Percentiles rank a stretch among this genome's conserved stretches.
Evolutionary conservation across 2,113 vertebrate species (phyloP).

Genomic region (Puma concolor): DNA sequence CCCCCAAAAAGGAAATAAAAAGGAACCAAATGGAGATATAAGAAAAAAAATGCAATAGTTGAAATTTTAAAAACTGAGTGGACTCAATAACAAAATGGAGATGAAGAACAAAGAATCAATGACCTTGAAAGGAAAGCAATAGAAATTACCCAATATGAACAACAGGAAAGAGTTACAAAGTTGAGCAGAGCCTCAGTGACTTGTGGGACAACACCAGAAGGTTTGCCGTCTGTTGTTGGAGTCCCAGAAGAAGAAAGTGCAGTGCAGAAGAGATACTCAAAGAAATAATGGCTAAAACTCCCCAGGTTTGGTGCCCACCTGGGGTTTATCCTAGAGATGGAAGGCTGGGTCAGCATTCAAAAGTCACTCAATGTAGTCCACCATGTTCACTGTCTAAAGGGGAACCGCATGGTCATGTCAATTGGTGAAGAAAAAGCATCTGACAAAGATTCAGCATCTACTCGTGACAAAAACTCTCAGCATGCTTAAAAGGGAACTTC

Average conservation of each 20-base stretch:
- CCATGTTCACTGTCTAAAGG: background rate
- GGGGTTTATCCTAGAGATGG: background rate
- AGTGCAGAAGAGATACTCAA: background rate
- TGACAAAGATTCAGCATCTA: background rate
- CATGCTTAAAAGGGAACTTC: background rate
- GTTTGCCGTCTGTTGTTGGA: background rate
- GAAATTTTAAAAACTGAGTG: background rate
- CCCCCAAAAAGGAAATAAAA: background rate
- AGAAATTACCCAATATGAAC: background rate
- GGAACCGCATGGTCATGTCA: background rate
- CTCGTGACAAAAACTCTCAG: background rate
- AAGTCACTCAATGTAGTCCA: background rate
- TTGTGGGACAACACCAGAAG: background rate
- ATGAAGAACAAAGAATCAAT: background rate
- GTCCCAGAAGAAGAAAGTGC: background rate
- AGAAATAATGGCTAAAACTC: background rate
- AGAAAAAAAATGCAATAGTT: background rate
- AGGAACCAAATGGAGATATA: background rate
- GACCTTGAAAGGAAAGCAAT: background rate
- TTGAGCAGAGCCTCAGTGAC: background rate
- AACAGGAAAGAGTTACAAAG: background rate
- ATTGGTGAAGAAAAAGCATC: constrained; percentile 16
- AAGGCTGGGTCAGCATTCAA: background rate
- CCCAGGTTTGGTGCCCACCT: background rate
- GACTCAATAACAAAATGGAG: background rate